These are phyloP conservation scores for Hyles lineata DNA, from an alignment of 2,888 invertebrate genomes.

Conservation along the genomic window DNA sequence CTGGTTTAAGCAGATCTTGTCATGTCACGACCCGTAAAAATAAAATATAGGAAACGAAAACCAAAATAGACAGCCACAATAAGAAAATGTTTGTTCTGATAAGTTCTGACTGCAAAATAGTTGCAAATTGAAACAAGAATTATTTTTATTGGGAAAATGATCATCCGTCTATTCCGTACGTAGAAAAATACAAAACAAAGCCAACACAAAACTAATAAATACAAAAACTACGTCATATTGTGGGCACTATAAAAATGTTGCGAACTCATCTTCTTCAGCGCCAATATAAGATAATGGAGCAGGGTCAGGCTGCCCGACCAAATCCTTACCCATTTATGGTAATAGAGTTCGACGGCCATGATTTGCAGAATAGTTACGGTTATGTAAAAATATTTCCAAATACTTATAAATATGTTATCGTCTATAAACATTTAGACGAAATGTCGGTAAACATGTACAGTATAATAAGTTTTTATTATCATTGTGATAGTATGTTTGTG, in stretches of 20 bases:
- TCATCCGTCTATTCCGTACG: too few relatives aligned
- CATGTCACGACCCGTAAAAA: not conserved
- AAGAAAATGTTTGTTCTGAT: not conserved
- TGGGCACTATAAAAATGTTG: slow-evolving; percentile 60
- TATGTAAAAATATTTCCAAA: slow-evolving; percentile 38
- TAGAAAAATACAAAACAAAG: slow-evolving; percentile 15
- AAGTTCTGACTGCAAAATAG: not conserved
- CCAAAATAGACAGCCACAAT: not conserved
- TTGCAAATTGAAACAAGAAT: not conserved
- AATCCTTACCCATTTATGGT: slow-evolving; percentile 70
- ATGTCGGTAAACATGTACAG: not conserved
- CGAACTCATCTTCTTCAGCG: slow-evolving; percentile 59
- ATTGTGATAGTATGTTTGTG: not conserved
- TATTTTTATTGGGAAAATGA: slow-evolving; percentile 1
- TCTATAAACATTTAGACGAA: slow-evolving; percentile 8
- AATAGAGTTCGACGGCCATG: slow-evolving; percentile 60
- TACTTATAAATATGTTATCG: slow-evolving; percentile 34
- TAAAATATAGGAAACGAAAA: not conserved
- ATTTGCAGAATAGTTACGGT: slow-evolving; percentile 45
- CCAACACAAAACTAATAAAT: slow-evolving; percentile 49
- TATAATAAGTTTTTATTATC: not conserved
- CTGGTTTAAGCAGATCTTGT: not conserved
- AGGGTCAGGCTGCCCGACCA: slow-evolving; percentile 59
- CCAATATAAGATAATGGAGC: slow-evolving; percentile 64
- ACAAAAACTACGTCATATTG: slow-evolving; percentile 42